These are phyloP conservation scores for Dolichallabes microphthalmus DNA, from an alignment of 2,113 vertebrate species.

Conservation along the genomic window DNA sequence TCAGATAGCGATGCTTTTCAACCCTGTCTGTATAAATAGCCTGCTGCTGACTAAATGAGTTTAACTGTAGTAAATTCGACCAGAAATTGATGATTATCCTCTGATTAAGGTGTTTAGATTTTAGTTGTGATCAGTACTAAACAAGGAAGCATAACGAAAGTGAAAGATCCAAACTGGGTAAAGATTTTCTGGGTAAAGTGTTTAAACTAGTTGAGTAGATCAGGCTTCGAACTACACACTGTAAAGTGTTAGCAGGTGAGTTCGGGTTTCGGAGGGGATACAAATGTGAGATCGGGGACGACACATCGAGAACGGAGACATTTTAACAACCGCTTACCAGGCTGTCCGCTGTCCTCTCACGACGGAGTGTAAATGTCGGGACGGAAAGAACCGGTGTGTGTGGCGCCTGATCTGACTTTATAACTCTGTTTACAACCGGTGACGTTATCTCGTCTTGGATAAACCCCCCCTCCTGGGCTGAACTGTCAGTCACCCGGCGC, in stretches of 20 bases:
- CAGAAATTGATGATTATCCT: neutral
- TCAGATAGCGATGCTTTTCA: neutral
- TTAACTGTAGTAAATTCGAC: neutral
- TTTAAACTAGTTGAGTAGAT: neutral
- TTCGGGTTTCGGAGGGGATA: neutral
- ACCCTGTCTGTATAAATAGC: neutral
- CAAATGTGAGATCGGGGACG: neutral
- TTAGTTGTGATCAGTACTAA: neutral
- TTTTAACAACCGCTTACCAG: constrained; percentile 48
- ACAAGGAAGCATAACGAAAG: neutral
- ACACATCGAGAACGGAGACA: constrained; percentile 20
- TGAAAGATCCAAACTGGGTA: neutral
- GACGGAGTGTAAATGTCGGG: constrained; percentile 1
- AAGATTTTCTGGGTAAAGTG: too few species aligned
- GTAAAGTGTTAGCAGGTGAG: constrained; percentile 25
- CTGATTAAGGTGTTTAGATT: neutral
- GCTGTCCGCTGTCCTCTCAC: constrained; percentile 26
- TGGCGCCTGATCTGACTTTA: neutral
- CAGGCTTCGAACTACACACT: neutral
- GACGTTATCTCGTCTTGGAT: neutral
- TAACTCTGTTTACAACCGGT: neutral
- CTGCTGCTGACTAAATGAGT: neutral
- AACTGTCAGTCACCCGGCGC: neutral
- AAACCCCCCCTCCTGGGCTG: neutral
- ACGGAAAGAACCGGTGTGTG: neutral